A percentile compares a stretch with the other conserved stretches of the same genome.
These are phyloP conservation scores for Caenorhabditis imperialis DNA, from an alignment of 2,888 invertebrate species.

Conservation along the genomic window DNA sequence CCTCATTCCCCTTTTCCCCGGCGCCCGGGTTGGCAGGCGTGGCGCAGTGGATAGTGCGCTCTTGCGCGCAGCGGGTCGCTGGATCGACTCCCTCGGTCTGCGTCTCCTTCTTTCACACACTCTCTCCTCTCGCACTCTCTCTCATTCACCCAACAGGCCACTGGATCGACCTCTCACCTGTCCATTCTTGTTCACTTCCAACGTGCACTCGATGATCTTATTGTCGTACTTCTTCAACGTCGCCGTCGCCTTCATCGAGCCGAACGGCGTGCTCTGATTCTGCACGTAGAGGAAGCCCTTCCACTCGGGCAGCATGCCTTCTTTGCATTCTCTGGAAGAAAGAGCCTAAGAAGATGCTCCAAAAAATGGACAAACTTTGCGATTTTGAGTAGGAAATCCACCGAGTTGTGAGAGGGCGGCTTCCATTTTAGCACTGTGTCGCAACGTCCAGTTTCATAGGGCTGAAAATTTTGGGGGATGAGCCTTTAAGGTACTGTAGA, in stretches of 20 bases:
- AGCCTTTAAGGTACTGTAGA: no score
- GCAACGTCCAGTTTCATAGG: slow-evolving; percentile 88
- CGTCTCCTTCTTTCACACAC: no score
- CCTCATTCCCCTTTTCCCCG: no score
- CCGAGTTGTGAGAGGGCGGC: slow-evolving; percentile 91
- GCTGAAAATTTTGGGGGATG: slow-evolving; percentile 81
- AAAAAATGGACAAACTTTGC: slow-evolving; percentile 79
- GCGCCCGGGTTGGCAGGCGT: no score
- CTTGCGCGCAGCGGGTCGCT: no score
- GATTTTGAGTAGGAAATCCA: slow-evolving; percentile 93
- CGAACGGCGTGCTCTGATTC: slow-evolving; percentile 83
- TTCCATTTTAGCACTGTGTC: slow-evolving; percentile 96
- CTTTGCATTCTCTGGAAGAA: slow-evolving; percentile 24
- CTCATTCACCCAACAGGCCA: no score
- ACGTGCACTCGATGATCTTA: slow-evolving; percentile 94
- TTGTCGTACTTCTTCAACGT: slow-evolving; percentile 87
- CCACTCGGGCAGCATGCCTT: slow-evolving; percentile 78
- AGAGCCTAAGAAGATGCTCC: background rate
- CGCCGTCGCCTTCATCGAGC: slow-evolving; percentile 86
- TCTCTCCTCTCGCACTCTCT: no score
- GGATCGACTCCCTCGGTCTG: no score
- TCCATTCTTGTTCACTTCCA: slow-evolving; percentile 35
- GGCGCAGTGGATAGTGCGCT: no score
- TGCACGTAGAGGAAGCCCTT: slow-evolving; percentile 76
- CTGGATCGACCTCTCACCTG: slow-evolving; percentile 1